Percentiles rank a stretch among this genome's conserved stretches.
Evolutionary conservation across 2,113 vertebrate species (phyloP).

Genomic region (Paraplagusia blochii): DNA sequence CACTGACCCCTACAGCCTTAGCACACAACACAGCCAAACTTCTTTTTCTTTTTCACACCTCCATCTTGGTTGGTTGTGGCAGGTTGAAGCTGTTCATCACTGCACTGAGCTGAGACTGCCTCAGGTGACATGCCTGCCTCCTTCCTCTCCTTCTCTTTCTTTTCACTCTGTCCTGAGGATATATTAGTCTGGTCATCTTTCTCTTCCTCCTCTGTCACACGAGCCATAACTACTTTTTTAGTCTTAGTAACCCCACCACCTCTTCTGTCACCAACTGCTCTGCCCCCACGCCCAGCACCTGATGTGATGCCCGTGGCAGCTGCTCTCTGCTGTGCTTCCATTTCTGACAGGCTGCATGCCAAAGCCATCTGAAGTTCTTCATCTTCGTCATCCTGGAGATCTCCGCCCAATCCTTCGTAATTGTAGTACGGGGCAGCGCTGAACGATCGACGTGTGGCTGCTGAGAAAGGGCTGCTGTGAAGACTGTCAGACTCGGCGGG

Average conservation of each 20-base stretch:
- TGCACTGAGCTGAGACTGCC: conserved; percentile 35
- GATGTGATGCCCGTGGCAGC: conserved; percentile 75
- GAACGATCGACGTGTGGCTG: conserved; percentile 63
- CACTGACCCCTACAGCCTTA: conserved; percentile 27
- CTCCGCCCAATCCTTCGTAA: conserved; percentile 55
- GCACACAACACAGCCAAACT: conserved; percentile 67
- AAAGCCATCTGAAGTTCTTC: conserved; percentile 96
- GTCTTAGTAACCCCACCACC: conserved; percentile 14
- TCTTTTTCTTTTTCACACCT: conserved; percentile 64
- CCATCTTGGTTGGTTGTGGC: conserved; percentile 22
- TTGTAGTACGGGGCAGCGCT: conserved; percentile 78
- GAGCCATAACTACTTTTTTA: background rate
- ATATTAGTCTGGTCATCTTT: conserved; percentile 10
- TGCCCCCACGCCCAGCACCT: conserved; percentile 71
- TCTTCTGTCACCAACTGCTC: conserved; percentile 14
- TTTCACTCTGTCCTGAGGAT: background rate
- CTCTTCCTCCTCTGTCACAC: conserved; percentile 2
- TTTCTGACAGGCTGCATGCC: conserved; percentile 95
- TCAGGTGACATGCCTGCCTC: conserved; percentile 22
- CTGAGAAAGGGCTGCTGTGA: conserved; percentile 20
- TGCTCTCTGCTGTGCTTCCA: conserved; percentile 87
- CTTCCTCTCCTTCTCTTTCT: conserved; percentile 1
- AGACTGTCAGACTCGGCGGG: conserved; percentile 10
- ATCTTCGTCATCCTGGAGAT: conserved; percentile 81
- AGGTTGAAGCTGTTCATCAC: conserved; percentile 32